Conservation (phyloP, 2,888 invertebrate genomes). For the Seladonia tumulorum region DNA sequence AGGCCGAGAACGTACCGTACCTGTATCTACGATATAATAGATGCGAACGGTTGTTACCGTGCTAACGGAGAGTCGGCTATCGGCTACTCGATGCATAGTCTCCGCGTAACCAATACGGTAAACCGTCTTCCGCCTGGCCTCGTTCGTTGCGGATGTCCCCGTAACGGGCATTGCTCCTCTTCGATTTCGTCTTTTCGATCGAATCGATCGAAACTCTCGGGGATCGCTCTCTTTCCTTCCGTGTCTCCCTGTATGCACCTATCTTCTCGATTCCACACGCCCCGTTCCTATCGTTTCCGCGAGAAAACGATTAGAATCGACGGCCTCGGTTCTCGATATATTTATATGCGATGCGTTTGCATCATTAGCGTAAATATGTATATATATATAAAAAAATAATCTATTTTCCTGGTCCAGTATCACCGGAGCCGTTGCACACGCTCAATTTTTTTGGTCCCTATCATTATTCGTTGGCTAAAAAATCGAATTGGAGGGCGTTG, state of each 20-base stretch:
- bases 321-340: constrained; percentile 44
- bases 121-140: constrained; percentile 38
- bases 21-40: neutral
- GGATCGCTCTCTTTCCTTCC: neutral
- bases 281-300: no score
- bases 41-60: constrained; percentile 7
- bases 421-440: no score
- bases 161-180: constrained; percentile 5
- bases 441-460: no score
- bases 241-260: no score
- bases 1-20: neutral
- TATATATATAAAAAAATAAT: no score
- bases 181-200: neutral
- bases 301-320: neutral
- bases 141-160: constrained; percentile 23
- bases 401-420: no score
- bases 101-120: constrained; percentile 35
- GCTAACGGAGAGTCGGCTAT: constrained; percentile 18
- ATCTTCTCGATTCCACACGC: no score
- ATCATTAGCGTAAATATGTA: no score
- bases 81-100: constrained; percentile 15
- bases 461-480: no score
- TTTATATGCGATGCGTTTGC: constrained; percentile 66
- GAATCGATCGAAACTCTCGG: neutral
- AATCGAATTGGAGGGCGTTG: no score